Base-by-base conservation (phyloP, 1,140 invertebrate species). In the Drepana arcuata region DNA sequence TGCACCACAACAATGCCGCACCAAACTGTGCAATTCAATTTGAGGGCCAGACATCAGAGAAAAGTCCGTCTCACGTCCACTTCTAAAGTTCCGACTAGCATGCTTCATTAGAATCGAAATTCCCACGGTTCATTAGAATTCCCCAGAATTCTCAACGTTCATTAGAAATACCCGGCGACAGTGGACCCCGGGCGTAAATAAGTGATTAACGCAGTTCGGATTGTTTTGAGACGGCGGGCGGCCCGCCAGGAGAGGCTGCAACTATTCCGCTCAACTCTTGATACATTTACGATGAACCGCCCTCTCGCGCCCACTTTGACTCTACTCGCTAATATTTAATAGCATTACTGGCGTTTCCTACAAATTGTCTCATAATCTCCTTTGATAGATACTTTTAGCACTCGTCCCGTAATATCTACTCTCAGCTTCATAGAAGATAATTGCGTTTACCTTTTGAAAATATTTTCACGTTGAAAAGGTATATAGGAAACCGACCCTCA, bases 181-280 rank as follows among this genome's bases (percentile, higher is more conserved):
- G 60, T 68, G 64, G 70, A 63, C 64, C 57, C 54, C 42, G 51
- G 68, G 53, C 63, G 64, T 80, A 77, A 80, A 80, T 80, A 80
- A 77, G 75, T 80, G 75, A 80, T 80, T 77, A 80, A 75, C 65
- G 71, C 71, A 72, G 75, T 80, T 73, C 58, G 65, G 66, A 80
- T 80, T 80, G 75, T 77, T 80, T 77, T 75, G 65, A 66, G 60
- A 58, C 58, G 53, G 41, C 52, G 39, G 25, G 35, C 45, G 34
- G 48, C 59, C 56, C 58, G 53, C 43, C 52, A 39, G 25, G 35
- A 43, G 34, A 47, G 41, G 43, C 47, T 66, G 66, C 69, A 71
- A 60, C 64, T 45, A 42, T 35, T 58, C 37, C 44, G 47, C 37
- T 63, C 40, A 73, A 69, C 58, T 75, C 59, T 71, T 73, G 67